These are phyloP conservation scores for Grammomys dolichurus DNA, from an alignment of 2,113 vertebrate genomes.

Conservation along the genomic window DNA sequence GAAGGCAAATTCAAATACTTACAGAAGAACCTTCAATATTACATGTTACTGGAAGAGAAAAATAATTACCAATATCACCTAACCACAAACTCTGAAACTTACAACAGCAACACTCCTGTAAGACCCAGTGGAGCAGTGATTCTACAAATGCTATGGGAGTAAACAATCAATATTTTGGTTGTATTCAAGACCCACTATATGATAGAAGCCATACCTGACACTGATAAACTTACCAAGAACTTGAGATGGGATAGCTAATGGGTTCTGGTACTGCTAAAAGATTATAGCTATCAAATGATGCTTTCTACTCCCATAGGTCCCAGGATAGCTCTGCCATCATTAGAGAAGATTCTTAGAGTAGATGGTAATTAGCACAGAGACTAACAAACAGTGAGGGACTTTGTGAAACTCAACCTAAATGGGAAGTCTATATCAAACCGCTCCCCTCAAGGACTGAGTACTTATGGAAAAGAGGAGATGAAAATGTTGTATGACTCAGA, in stretches of 20 bases:
- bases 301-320: not conserved
- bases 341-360: not conserved
- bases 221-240: not conserved
- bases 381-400: not conserved
- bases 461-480: not conserved
- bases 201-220: not conserved
- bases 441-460: no score
- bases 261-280: not conserved
- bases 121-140: not conserved
- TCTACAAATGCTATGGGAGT: not conserved
- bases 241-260: not conserved
- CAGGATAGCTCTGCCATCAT: not conserved
- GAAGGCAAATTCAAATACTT: not conserved
- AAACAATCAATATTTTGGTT: not conserved
- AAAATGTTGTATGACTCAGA: not conserved
- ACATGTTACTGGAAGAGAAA: not conserved
- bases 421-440: no score
- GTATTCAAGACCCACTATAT: not conserved
- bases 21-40: not conserved
- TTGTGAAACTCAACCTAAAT: not conserved
- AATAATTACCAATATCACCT: not conserved
- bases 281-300: not conserved
- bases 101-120: not conserved
- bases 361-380: not conserved
- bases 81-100: not conserved